Percentiles rank a stretch among this genome's conserved stretches.
Conservation (phyloP, 64 coral and sea anemone genomes). For the Orbicella faveolata region DNA sequence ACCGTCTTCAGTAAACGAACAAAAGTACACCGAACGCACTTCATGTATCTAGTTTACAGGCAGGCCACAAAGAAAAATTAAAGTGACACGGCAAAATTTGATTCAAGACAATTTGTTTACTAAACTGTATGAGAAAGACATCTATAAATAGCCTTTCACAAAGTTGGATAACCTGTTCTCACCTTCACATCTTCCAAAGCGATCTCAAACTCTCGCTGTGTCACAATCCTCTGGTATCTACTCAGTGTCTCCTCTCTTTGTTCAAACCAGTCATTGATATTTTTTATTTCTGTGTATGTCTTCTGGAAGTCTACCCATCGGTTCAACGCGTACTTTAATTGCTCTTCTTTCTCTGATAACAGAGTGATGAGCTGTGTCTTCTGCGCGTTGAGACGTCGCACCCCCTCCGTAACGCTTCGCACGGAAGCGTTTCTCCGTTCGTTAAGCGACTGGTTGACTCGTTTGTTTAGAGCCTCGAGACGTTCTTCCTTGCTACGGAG, state of each 20-base stretch:
- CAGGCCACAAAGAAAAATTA: too few species aligned
- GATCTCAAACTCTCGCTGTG: conserved; percentile 76
- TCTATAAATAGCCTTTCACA: too few species aligned
- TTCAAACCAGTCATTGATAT: conserved; percentile 86
- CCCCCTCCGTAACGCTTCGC: conserved; percentile 28
- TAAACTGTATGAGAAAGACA: not conserved
- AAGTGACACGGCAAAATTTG: too few species aligned
- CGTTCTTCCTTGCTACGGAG: conserved; percentile 29
- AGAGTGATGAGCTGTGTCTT: conserved; percentile 41
- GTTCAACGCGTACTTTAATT: conserved; percentile 57
- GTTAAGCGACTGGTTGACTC: conserved; percentile 34
- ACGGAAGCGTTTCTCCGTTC: conserved; percentile 30
- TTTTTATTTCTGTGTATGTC: conserved; percentile 67
- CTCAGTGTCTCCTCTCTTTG: conserved; percentile 62
- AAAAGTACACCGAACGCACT: too few species aligned
- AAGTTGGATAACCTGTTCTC: not conserved
- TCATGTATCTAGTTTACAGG: too few species aligned
- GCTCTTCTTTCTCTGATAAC: conserved; percentile 71
- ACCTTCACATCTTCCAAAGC: conserved; percentile 94
- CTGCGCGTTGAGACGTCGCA: conserved; percentile 36
- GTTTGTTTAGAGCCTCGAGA: conserved; percentile 49
- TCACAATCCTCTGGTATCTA: conserved; percentile 83
- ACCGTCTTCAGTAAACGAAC: too few species aligned
- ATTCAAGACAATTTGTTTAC: not conserved
- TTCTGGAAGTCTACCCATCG: conserved; percentile 87